A percentile compares a stretch with the other conserved stretches of the same genome.
These are phyloP conservation scores for Epinotia brunnichana DNA, from an alignment of 2,888 invertebrate genomes.

Conservation along the genomic window DNA sequence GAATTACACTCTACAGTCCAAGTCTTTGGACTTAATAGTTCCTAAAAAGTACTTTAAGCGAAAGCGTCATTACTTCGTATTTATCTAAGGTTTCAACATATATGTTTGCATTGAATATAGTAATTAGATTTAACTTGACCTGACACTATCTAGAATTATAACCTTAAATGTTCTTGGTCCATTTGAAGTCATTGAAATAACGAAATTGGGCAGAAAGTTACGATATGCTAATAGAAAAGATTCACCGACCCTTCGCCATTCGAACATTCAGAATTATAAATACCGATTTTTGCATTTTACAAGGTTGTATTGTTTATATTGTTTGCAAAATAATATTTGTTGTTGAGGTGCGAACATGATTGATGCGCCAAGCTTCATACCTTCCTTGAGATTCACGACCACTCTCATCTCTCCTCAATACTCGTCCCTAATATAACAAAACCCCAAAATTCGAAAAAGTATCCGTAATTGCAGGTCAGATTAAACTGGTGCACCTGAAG, in stretches of 20 bases:
- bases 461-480: not conserved
- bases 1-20: too few relatives aligned
- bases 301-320: constrained; percentile 10
- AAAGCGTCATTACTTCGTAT: not conserved
- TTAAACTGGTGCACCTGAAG: not conserved
- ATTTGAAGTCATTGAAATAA: too few relatives aligned
- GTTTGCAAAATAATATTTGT: constrained; percentile 17
- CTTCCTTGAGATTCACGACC: not conserved
- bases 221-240: not conserved
- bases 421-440: not conserved
- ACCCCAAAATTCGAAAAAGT: not conserved
- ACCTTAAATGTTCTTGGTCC: too few relatives aligned
- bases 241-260: not conserved
- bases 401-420: not conserved
- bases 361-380: not conserved
- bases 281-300: not conserved
- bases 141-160: too few relatives aligned
- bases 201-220: not conserved
- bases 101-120: not conserved
- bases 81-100: not conserved
- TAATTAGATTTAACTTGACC: not conserved
- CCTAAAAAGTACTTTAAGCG: too few relatives aligned
- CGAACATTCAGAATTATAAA: not conserved
- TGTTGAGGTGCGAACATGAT: constrained; percentile 20
- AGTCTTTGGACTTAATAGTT: too few relatives aligned